A percentile compares a stretch with the other conserved stretches of the same genome.
These are phyloP conservation scores for Nycteola revayana DNA, from an alignment of 2,888 invertebrate species.

Conservation along the genomic window DNA sequence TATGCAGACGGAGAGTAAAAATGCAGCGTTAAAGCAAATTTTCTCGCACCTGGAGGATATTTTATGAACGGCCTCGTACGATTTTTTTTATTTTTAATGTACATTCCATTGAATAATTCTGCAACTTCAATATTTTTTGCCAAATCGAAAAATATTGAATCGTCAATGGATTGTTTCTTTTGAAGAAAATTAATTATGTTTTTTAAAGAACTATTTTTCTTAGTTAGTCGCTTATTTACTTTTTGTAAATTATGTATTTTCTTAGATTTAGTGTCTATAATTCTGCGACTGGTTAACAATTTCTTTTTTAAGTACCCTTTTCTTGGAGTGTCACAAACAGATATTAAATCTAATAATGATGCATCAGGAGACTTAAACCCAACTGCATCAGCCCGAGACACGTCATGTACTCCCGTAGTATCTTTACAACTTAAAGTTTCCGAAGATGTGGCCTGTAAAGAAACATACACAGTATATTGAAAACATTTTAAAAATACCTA, in stretches of 20 bases:
- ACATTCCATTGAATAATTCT: slow-evolving; percentile 6
- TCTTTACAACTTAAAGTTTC: too few species aligned
- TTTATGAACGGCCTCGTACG: slow-evolving; percentile 10
- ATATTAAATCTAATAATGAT: slow-evolving; percentile 6
- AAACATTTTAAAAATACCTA: too few species aligned
- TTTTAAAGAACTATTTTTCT: slow-evolving; percentile 6
- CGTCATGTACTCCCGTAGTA: too few species aligned
- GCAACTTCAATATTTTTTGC: slow-evolving; percentile 6
- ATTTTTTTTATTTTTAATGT: slow-evolving; percentile 5
- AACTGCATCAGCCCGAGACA: too few species aligned
- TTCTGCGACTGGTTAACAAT: not conserved
- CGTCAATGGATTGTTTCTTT: slow-evolving; percentile 7
- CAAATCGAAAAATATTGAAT: slow-evolving; percentile 5
- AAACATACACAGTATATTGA: too few species aligned
- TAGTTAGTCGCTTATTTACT: slow-evolving; percentile 1
- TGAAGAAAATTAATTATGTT: slow-evolving; percentile 2
- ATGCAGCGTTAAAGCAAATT: slow-evolving; percentile 17
- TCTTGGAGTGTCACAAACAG: slow-evolving; percentile 6
- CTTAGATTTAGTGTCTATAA: not conserved
- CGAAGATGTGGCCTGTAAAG: too few species aligned
- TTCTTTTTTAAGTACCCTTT: slow-evolving; percentile 4
- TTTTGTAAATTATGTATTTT: slow-evolving; percentile 2
- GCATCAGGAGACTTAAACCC: slow-evolving; percentile 4
- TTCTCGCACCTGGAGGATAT: slow-evolving; percentile 13
- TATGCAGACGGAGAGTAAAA: slow-evolving; percentile 11